Base-by-base conservation (phyloP, 1,140 invertebrate genomes). In the Macrocentrus cingulum region DNA sequence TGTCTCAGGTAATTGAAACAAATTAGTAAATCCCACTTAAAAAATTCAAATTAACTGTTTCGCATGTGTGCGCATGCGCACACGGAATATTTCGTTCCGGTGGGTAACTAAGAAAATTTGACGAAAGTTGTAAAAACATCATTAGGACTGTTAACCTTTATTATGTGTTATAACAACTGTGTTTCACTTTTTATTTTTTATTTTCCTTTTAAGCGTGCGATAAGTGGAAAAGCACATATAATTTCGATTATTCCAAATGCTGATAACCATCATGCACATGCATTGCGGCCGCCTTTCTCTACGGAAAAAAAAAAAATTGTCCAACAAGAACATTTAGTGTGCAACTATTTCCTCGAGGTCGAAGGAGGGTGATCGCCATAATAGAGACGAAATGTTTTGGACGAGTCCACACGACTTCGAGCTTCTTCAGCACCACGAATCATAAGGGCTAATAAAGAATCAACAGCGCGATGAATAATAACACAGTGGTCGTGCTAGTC, bases 91-190 rank as follows among this genome's bases (percentile, higher is more conserved):
- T 62, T 60, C 42, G 67, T 71, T 71, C 66, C 63, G 49, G 55
- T 62, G 50, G 37, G n/a, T 68, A 61, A 63, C 39, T 34, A 22
- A 56, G 63, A 61, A 66, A 71, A 71, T 71, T 29, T 67, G 50
- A 56, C 39, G 68, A 68, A 67, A 71, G 64, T 61, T 50, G 51
- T 50, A 37, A 55, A n/a, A n/a, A 20, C 46, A 56, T 19, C 15
- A 8, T 58, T n/a, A 15, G 20, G 9, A 29, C 29, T 56, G 11
- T 46, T 46, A 32, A n/a, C 46, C 42, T 49, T 25, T 13, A 56
- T n/a, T 25, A n/a, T 37, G 16, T 13, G 13, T 37, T 34, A 51
- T 51, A 11, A 51, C 18, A 25, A 48, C 8, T 36, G n/a, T 51
- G 29, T 51, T 51, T 51, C n/a, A 15, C 7, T 36, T 29, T 16